Evolutionary conservation across 2,888 invertebrate genomes (phyloP).

Genomic region (Geotrupes spiniger): DNA sequence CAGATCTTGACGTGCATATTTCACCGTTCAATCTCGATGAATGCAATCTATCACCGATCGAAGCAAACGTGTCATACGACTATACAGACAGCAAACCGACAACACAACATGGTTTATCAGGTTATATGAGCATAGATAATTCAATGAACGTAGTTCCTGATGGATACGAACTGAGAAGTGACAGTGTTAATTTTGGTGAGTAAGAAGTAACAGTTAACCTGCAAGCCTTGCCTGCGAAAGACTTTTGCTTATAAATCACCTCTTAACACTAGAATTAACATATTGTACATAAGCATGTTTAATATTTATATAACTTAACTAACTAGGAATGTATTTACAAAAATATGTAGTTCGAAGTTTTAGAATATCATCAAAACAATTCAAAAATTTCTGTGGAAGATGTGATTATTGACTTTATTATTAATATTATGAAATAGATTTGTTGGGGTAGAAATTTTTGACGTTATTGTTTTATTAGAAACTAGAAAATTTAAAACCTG

Average conservation of each 20-base stretch:
- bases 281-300: neutral
- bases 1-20: conserved; percentile 11
- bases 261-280: conserved; percentile 1
- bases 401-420: too few relatives aligned
- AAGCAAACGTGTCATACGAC: conserved; percentile 21
- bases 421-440: too few relatives aligned
- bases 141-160: conserved; percentile 51
- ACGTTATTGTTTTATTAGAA: too few relatives aligned
- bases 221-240: neutral
- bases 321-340: too few relatives aligned
- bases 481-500: too few relatives aligned
- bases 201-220: neutral
- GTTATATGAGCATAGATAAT: conserved; percentile 56
- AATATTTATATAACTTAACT: neutral
- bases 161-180: conserved; percentile 32
- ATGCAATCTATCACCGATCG: conserved; percentile 32
- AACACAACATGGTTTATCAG: conserved; percentile 55
- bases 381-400: too few relatives aligned
- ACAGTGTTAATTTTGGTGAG: conserved; percentile 31
- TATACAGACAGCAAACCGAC: conserved; percentile 49
- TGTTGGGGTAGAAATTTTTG: neutral
- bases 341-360: too few relatives aligned
- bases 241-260: neutral
- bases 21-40: conserved; percentile 21
- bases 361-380: too few relatives aligned